These are phyloP conservation scores for Drosophila diplacantha DNA, from an alignment of 2,888 invertebrate species.

Conservation along the genomic window DNA sequence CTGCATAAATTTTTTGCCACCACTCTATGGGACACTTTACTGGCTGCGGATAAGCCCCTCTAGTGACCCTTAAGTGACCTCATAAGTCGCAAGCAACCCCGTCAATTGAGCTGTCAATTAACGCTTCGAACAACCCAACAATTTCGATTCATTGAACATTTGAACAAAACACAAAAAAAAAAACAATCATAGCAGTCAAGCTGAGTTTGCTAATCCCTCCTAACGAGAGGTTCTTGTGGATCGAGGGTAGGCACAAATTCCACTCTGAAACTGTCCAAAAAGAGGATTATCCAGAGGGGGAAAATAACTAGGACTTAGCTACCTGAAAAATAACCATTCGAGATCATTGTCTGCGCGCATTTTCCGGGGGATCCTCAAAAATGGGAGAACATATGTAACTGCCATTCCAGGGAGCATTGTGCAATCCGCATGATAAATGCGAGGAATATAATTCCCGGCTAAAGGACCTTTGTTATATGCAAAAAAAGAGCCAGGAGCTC, in stretches of 20 bases:
- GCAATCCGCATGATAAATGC: slow-evolving; percentile 38
- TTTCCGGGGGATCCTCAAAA: slow-evolving; percentile 12
- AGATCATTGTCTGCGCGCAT: slow-evolving; percentile 17
- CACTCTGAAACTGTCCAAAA: slow-evolving; percentile 8
- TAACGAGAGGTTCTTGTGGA: slow-evolving; percentile 16
- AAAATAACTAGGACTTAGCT: not conserved
- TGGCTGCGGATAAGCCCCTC: slow-evolving; percentile 27
- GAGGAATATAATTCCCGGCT: slow-evolving; percentile 33
- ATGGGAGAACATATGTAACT: slow-evolving; percentile 57
- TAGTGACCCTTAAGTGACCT: slow-evolving; percentile 36
- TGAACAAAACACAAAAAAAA: slow-evolving; percentile 9
- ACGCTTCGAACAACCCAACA: slow-evolving; percentile 29
- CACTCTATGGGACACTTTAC: not conserved
- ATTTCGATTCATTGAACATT: slow-evolving; percentile 30
- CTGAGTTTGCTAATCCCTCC: slow-evolving; percentile 35
- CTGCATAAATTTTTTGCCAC: not conserved
- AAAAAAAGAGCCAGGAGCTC: slow-evolving; percentile 12
- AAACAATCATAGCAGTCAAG: slow-evolving; percentile 36
- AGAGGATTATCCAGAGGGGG: slow-evolving; percentile 11
- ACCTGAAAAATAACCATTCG: slow-evolving; percentile 11
- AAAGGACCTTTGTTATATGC: slow-evolving; percentile 26
- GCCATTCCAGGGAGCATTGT: slow-evolving; percentile 35
- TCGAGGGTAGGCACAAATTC: slow-evolving; percentile 15
- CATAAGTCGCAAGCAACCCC: slow-evolving; percentile 27
- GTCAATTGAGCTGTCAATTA: slow-evolving; percentile 42